Conservation (phyloP, 2,113 vertebrate species). For the Tachycineta bicolor region DNA sequence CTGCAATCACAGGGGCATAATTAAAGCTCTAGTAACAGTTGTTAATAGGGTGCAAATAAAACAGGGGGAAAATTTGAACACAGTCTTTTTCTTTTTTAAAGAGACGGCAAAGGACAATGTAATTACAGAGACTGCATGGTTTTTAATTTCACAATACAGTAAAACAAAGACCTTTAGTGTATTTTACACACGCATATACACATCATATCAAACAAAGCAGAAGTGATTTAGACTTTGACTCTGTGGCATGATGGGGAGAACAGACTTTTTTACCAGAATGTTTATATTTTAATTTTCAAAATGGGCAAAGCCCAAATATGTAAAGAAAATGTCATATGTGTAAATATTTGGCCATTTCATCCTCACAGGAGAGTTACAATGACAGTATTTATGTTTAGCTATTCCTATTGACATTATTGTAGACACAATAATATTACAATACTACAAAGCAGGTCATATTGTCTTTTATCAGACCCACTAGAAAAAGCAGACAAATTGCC, state of each 20-base stretch:
- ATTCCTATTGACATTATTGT: neutral
- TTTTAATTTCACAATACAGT: conserved; percentile 75
- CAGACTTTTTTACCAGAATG: conserved; percentile 78
- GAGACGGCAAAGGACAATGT: conserved; percentile 79
- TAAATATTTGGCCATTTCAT: conserved; percentile 75
- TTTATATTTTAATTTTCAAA: conserved; percentile 78
- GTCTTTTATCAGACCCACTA: neutral
- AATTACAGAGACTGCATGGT: conserved; percentile 76
- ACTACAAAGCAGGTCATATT: neutral
- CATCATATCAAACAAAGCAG: conserved; percentile 50
- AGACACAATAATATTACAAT: conserved; percentile 58
- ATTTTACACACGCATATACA: conserved; percentile 52
- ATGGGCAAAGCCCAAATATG: conserved; percentile 69
- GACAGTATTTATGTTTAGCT: conserved; percentile 43
- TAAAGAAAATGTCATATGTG: conserved; percentile 70
- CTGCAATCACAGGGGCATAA: conserved; percentile 93
- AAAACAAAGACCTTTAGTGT: conserved; percentile 72
- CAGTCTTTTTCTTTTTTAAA: conserved; percentile 78
- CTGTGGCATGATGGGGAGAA: conserved; percentile 67
- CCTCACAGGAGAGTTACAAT: conserved; percentile 61
- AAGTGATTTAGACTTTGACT: conserved; percentile 71
- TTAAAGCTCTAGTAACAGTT: conserved; percentile 98
- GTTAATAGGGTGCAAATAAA: conserved; percentile 99
- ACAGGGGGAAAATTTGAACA: conserved; percentile 83
- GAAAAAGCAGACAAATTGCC: neutral